Conservation (phyloP, 2,888 invertebrate genomes). For the Polydesmus complanatus region DNA sequence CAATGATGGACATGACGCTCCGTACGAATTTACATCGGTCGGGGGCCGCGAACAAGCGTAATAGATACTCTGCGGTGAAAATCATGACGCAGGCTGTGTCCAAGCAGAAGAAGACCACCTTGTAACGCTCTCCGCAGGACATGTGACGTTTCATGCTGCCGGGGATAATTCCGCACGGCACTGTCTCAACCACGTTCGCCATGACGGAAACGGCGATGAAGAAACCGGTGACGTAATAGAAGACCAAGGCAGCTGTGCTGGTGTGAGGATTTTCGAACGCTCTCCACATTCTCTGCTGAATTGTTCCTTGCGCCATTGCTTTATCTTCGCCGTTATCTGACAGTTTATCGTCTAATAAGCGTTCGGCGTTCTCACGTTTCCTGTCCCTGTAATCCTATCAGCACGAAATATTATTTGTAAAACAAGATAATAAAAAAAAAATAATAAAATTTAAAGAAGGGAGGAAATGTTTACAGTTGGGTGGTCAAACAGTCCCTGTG, state of each 20-base stretch:
- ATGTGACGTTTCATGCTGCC: conserved; percentile 42
- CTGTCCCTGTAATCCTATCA: too few relatives aligned
- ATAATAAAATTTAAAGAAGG: neutral
- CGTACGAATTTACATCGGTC: conserved; percentile 94
- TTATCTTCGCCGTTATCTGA: conserved; percentile 85
- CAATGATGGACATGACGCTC: conserved; percentile 98
- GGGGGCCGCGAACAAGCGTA: conserved; percentile 90
- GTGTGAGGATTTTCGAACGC: conserved; percentile 99
- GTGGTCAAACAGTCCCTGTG: neutral
- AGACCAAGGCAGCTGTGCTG: conserved; percentile 95
- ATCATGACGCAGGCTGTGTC: conserved; percentile 99
- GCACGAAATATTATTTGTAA: too few relatives aligned
- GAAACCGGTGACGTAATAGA: conserved; percentile 99
- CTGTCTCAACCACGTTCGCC: conserved; percentile 97
- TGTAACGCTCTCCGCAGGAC: conserved; percentile 94
- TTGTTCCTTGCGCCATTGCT: conserved; percentile 50
- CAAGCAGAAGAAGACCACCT: conserved; percentile 96
- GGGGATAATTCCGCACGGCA: conserved; percentile 78
- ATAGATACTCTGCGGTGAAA: conserved; percentile 93
- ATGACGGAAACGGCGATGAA: conserved; percentile 98
- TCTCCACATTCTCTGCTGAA: conserved; percentile 95
- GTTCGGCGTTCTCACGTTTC: conserved; percentile 95
- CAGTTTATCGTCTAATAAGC: conserved; percentile 91
- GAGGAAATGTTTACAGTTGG: neutral
- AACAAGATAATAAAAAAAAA: too few relatives aligned